Percentiles rank a stretch among this genome's conserved stretches.
Conservation (phyloP, 1,140 invertebrate species). For the Zophobas atratus region DNA sequence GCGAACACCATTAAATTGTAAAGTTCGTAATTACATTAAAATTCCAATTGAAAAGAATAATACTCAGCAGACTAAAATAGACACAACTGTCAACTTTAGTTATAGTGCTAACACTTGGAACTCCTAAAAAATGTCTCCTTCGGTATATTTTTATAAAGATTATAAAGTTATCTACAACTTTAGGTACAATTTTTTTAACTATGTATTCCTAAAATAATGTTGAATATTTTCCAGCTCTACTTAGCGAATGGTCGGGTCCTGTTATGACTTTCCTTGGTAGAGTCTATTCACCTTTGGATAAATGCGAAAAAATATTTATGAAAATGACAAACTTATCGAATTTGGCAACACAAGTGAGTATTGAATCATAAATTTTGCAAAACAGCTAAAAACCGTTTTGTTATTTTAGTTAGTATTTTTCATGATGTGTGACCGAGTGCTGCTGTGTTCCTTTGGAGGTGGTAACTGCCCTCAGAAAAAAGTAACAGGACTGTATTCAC, state of each 20-base stretch:
- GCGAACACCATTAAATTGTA: too few species aligned
- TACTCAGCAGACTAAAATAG: too few species aligned
- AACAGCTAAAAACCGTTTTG: conserved; percentile 5
- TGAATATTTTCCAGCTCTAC: conserved; percentile 68
- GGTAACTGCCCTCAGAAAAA: conserved; percentile 72
- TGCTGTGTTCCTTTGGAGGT: conserved; percentile 65
- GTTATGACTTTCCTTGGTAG: conserved; percentile 68
- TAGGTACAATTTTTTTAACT: conserved; percentile 36
- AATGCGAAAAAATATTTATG: conserved; percentile 75
- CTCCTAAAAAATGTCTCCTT: too few species aligned
- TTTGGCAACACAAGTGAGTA: conserved; percentile 76
- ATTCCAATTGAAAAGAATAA: too few species aligned
- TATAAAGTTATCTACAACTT: neutral
- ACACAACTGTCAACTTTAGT: too few species aligned
- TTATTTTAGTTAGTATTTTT: conserved; percentile 80
- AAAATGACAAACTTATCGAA: conserved; percentile 78
- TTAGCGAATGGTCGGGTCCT: conserved; percentile 68
- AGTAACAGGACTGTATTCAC: conserved; percentile 80
- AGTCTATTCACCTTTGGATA: conserved; percentile 73
- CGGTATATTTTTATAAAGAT: too few species aligned
- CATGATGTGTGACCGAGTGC: conserved; percentile 78
- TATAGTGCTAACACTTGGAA: too few species aligned
- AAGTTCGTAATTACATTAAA: too few species aligned
- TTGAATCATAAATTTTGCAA: neutral
- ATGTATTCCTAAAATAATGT: conserved; percentile 47